Evolutionary conservation across 92 coral and sea anemone genomes (phyloP).

Genomic region (Epizoanthus stellaris): DNA sequence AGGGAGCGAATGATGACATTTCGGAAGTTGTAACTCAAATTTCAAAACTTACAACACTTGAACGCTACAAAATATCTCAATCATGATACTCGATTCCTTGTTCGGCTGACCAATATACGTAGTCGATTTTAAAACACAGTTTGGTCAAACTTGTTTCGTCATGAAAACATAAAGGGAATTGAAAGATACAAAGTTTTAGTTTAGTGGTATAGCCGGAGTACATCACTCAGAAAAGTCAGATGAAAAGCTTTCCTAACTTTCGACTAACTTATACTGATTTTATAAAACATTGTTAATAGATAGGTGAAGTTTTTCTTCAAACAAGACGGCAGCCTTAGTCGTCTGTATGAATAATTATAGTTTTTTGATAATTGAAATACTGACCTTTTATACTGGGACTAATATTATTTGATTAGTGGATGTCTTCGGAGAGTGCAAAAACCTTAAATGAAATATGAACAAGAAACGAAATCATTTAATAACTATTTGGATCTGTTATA

Average conservation of each 20-base stretch:
- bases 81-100: too few species aligned
- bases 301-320: not conserved
- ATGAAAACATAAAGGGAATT: too few species aligned
- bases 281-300: too few species aligned
- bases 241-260: too few species aligned
- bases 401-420: not conserved
- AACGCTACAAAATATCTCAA: too few species aligned
- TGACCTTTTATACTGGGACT: not conserved
- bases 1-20: not conserved
- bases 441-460: slow-evolving; percentile 8
- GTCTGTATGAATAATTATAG: not conserved
- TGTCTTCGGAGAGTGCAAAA: not conserved
- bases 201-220: too few species aligned
- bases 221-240: too few species aligned
- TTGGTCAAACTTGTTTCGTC: too few species aligned
- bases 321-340: not conserved
- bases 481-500: slow-evolving; percentile 4
- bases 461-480: slow-evolving; percentile 1
- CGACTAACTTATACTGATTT: too few species aligned
- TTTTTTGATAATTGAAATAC: not conserved
- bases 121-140: too few species aligned
- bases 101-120: too few species aligned
- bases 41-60: not conserved
- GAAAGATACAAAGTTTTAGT: too few species aligned
- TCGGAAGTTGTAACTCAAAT: not conserved